Evolutionary conservation across 2,888 invertebrate species (phyloP).

Genomic region (Microplitis deprimator): DNA sequence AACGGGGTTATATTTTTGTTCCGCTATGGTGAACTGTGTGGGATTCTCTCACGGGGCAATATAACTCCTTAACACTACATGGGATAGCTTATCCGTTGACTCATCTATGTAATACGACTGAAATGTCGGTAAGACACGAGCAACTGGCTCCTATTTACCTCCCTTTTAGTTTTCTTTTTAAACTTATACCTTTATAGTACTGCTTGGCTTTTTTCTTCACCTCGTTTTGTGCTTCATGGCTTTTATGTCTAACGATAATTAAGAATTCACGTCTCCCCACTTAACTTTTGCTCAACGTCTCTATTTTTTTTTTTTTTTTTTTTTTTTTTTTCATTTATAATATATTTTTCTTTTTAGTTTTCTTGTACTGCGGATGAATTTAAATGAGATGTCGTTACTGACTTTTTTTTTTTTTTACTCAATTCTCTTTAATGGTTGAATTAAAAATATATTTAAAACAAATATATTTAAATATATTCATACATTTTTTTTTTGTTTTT

Average conservation of each 20-base stretch:
- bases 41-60: conserved; percentile 67
- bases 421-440: not conserved
- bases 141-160: not conserved
- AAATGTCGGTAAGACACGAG: conserved; percentile 35
- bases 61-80: conserved; percentile 43
- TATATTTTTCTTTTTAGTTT: conserved; percentile 3
- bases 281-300: not conserved
- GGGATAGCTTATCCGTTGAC: conserved; percentile 48
- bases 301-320: not conserved
- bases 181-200: conserved; percentile 12
- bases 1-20: conserved; percentile 54
- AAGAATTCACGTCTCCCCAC: conserved; percentile 43
- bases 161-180: not conserved
- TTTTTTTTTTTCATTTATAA: not conserved
- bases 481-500: not conserved
- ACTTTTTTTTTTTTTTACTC: conserved; percentile 15
- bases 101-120: conserved; percentile 50
- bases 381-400: conserved; percentile 28
- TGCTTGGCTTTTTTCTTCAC: not conserved
- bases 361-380: conserved; percentile 22
- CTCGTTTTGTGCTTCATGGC: not conserved
- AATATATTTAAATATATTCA: conserved; percentile 13
- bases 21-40: conserved; percentile 69
- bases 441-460: conserved; percentile 1
- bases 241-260: conserved; percentile 48